Evolutionary conservation across 2,888 invertebrate genomes (phyloP).

Genomic region (Euspilapteryx auroguttella): DNA sequence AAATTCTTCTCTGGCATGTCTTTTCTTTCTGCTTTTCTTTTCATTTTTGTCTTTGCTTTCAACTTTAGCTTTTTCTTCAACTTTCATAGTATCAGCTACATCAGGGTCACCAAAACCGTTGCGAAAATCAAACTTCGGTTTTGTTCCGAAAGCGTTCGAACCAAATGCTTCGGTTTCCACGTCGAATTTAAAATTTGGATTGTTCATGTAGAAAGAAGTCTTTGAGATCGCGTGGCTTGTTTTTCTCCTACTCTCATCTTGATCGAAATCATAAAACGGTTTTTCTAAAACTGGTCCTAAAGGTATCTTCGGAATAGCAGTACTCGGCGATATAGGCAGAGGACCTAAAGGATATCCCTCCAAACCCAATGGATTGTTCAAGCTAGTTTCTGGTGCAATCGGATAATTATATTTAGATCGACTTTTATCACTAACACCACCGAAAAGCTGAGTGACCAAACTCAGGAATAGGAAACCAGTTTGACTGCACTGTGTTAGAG

Average conservation of each 20-base stretch:
- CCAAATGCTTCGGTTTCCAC: constrained; percentile 9
- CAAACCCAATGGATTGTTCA: background rate
- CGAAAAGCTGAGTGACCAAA: constrained; percentile 58
- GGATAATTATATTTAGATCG: too few species aligned
- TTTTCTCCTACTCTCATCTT: background rate
- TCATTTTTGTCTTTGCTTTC: constrained; percentile 6
- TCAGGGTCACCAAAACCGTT: constrained; percentile 17
- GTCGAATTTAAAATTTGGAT: constrained; percentile 12
- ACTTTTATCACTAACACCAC: constrained; percentile 52
- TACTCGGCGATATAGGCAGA: background rate
- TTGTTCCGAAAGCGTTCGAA: background rate
- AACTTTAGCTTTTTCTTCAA: constrained; percentile 9
- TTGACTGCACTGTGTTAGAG: constrained; percentile 61
- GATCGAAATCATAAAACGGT: constrained; percentile 7
- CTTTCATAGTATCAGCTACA: constrained; percentile 16
- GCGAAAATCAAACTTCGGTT: constrained; percentile 12
- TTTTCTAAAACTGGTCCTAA: constrained; percentile 12
- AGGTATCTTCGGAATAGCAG: background rate
- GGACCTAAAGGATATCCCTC: background rate
- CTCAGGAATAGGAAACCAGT: constrained; percentile 62
- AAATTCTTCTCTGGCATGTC: constrained; percentile 30
- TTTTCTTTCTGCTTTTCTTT: constrained; percentile 17
- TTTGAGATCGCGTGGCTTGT: constrained; percentile 16
- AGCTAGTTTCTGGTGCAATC: constrained; percentile 1
- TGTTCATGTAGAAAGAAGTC: constrained; percentile 17